phyloP scores from a whole-genome alignment of 2,797 vertebrate genomes.

The Anolis apletophallus region DNA sequence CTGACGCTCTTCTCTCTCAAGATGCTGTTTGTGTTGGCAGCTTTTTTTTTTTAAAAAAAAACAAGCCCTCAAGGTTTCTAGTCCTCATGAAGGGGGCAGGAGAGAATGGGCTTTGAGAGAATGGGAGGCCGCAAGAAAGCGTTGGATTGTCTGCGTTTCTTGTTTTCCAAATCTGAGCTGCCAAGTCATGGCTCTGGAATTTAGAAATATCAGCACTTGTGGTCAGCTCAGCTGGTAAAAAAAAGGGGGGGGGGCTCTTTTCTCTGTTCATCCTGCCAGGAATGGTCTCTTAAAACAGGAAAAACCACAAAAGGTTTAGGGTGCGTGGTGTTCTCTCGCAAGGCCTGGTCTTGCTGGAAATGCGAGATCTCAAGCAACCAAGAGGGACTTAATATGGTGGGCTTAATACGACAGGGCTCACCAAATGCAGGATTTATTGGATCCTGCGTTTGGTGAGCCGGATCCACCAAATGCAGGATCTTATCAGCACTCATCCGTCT shows the following conservation, averaged over 20 bases:
- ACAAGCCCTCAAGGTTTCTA: background rate
- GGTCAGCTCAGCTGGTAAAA: constrained; percentile 7
- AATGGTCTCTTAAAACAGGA: constrained; percentile 26
- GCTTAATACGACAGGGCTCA: too few relatives aligned
- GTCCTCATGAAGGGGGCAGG: background rate
- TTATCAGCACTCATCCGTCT: too few relatives aligned
- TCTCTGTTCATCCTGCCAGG: constrained; percentile 4
- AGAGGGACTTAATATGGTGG: background rate
- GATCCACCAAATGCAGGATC: too few relatives aligned
- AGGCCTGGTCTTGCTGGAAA: background rate
- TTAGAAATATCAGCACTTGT: constrained; percentile 33
- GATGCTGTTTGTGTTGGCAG: fast-evolving
- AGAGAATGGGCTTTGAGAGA: too few relatives aligned
- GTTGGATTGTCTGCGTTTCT: background rate
- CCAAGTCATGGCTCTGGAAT: constrained; percentile 42
- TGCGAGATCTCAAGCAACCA: background rate
- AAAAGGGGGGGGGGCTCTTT: background rate
- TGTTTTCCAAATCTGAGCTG: constrained; percentile 23
- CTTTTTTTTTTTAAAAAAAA: background rate
- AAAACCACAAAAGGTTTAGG: background rate
- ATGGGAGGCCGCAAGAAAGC: background rate
- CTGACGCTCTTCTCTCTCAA: background rate
- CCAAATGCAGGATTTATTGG: background rate
- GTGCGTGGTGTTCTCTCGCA: background rate
- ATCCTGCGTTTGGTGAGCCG: too few relatives aligned